Base-by-base conservation (phyloP, 30 jellyfish, hydroid and myxozoan genomes). In the Turritopsis rubra region DNA sequence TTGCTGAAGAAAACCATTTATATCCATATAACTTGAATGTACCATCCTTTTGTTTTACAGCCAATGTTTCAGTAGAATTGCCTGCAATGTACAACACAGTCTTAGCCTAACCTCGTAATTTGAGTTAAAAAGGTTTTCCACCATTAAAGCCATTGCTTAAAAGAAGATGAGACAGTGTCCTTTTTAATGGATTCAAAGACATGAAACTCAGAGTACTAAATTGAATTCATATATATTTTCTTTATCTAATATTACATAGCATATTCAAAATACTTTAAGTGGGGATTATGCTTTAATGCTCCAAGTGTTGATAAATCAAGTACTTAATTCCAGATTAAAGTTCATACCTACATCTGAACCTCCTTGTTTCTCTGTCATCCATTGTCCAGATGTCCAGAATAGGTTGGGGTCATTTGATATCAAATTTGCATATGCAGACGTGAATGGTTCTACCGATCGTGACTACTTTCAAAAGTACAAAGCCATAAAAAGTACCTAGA, bases 341-440 rank as follows among this genome's bases (percentile, higher is more conserved):
- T 0, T 18, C 24, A 26, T 72, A 66, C 96, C 98, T 9, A 88
- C 96, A 84, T 88, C 96, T 28, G 95, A 86, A 21, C 98, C 98
- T 27, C 96, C 98, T 23, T 88, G 82, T 77, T 79, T 92, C 76
- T 92, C 98, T 21, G 98, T 92, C 96, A 92, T 92, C 96, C 98
- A 92, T 71, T 92, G 98, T 20, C 96, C 96, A 52, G 98, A 92
- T 9, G 97, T 91, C 97, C 97, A 91, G 75, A 91, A 91, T 8
- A 41, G 1, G 21, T 75, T 80, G 1, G 95, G 86, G 28, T 91
- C 89, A 76, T 93, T 87, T 9, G 96, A 75, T 65, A 87, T 91
- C 87, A 91, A 77, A 66, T 81, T 90, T 8, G 52, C 75, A 78
- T 75, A 91, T 4, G 87, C 89, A 52, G 75, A 72, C 20, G 60